phyloP scores from a whole-genome alignment of 2,888 invertebrate species.

The Temnothorax unifasciatus region DNA sequence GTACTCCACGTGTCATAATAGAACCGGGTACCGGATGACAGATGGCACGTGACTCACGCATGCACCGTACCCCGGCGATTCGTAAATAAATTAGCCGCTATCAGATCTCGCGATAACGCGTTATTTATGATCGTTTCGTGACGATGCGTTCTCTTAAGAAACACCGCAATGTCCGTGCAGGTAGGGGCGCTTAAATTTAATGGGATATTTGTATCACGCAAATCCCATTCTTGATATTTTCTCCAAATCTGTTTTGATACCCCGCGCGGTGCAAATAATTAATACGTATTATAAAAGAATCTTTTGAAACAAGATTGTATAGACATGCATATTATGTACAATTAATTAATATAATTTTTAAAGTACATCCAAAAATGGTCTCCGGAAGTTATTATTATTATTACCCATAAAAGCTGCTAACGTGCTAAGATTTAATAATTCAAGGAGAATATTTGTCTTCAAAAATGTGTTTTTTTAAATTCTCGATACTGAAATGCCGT shows the following conservation, averaged over 20 bases:
- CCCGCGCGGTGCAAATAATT: neutral
- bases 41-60: conserved; percentile 86
- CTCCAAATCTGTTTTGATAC: neutral
- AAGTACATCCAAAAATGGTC: neutral
- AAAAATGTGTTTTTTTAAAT: neutral
- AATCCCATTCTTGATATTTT: neutral
- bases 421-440: neutral
- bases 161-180: conserved; percentile 7
- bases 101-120: conserved; percentile 80
- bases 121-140: conserved; percentile 82
- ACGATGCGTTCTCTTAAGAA: conserved; percentile 76
- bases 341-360: neutral
- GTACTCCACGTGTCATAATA: conserved; percentile 79
- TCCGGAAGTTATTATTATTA: neutral
- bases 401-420: neutral
- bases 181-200: neutral
- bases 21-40: conserved; percentile 77
- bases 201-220: conserved; percentile 1
- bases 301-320: neutral
- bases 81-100: conserved; percentile 85
- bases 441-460: neutral
- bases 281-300: neutral
- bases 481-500: neutral
- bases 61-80: conserved; percentile 69
- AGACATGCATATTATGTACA: neutral